Evolutionary conservation across 2,797 vertebrate species (phyloP), one percentile per base, ranked within the genome.

Genomic region (Pampus argenteus): DNA sequence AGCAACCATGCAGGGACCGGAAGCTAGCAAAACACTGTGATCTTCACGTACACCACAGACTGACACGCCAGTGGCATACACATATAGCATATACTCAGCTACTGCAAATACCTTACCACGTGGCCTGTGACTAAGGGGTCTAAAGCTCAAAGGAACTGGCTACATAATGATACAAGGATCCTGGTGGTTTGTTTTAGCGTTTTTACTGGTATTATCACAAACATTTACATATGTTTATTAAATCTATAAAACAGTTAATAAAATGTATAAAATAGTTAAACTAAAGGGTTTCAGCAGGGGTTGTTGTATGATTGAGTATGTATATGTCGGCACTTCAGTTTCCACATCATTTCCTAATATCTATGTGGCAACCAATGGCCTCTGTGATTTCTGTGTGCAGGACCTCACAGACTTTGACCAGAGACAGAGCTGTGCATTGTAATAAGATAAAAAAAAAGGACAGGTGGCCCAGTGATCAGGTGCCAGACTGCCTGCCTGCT

Each of bases 381-480:
- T 71, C 48, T 34, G 69, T 78, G 67, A 82, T 85, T 86, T 80
- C 36, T 71, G 51, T 77, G 72, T 66, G 60, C 51, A 56, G 54
- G 70, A 83, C 50, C 65, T 77, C 9, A 28, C 38, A 61, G 59
- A 67, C 83, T 74, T 86, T 80, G 77, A 73, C 66, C 66, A 65
- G 52, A 85, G 80, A 92, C 88, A 86, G 74, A 88, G 89, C 67
- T 13, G 42, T 63, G 79, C 82, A 89, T 87, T 90, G 89, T 93
- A 91, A 93, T 86, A 78, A 91, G 90, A 93, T 92, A 91, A 90
- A 85, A 90, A 90, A 85, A 86, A 76, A 78, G 85, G 89, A 88
- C 93, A 94, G 92, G 91, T 93, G 92, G 91, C 86, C 74, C 57
- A 71, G 74, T 92, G 86, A 90, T 93, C 90, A 90, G 90, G 79